phyloP scores from a whole-genome alignment of 2,888 invertebrate genomes.

The Pyralis farinalis region DNA sequence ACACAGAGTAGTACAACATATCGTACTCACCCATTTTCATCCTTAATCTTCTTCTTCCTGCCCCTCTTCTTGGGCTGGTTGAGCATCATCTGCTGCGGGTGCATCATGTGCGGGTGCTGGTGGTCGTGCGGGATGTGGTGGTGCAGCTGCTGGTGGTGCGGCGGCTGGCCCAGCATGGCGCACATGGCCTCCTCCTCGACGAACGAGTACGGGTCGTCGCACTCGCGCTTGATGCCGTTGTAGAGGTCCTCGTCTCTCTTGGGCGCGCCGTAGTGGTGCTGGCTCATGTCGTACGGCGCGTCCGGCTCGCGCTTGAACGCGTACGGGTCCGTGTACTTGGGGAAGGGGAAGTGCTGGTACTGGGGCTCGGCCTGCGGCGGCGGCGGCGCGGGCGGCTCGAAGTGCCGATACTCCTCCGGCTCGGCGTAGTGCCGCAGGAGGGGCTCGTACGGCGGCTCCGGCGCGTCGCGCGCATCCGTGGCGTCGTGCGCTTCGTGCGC shows the following conservation, averaged over 20 bases:
- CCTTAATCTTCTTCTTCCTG: constrained; percentile 91
- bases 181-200: constrained; percentile 89
- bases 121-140: constrained; percentile 59
- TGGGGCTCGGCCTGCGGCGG: constrained; percentile 30
- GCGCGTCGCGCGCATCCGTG: constrained; percentile 75
- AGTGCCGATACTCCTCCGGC: constrained; percentile 42
- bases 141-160: constrained; percentile 42
- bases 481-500: constrained; percentile 69
- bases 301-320: constrained; percentile 65
- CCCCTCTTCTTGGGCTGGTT: constrained; percentile 90
- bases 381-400: constrained; percentile 47
- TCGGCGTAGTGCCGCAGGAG: constrained; percentile 45
- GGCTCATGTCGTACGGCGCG: constrained; percentile 71
- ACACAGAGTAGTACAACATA: no score
- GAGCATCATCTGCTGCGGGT: constrained; percentile 69
- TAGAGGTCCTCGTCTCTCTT: constrained; percentile 67
- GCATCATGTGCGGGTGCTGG: constrained; percentile 53
- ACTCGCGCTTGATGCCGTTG: constrained; percentile 80
- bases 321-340: constrained; percentile 64
- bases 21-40: constrained; percentile 81
- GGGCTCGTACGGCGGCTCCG: constrained; percentile 48
- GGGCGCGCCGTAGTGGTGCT: constrained; percentile 42
- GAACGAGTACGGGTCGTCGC: constrained; percentile 92
- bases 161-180: constrained; percentile 71
- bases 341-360: constrained; percentile 69